Evolutionary conservation across 2,888 invertebrate genomes (phyloP), one percentile per base, ranked within the genome.

Genomic region (Buathra laborator): DNA sequence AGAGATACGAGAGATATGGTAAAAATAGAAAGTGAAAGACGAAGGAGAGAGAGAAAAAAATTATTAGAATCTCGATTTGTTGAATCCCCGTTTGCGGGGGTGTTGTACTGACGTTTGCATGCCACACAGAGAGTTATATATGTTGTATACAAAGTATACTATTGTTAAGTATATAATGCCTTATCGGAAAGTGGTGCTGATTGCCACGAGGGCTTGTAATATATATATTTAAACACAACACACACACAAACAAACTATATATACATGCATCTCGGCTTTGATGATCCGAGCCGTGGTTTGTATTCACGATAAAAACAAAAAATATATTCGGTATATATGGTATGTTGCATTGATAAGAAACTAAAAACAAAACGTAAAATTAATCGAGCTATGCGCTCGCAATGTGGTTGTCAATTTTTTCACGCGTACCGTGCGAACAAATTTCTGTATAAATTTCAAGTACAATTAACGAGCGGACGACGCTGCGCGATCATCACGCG

Each of bases 321-420:
- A 24, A 16, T 16, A 37, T 78, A 70, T 62, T 78, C 70, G 59
- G 43, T 77, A 59, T 24, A 77, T 24, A 77, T 76, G 51, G 51
- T 24, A 56, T 56, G 16, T 53, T 44, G 44, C 46, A 70, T 59
- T 59, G 44, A 37, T 71, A 37, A 37, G 3, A 48, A 56, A 75
- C 12, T 56, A 68, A 51, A 56, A 19, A 48, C 51, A 75, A 75
- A 37, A 53, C 10, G 3, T 48, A 75, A 48, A 62, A 62, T 29
- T 62, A 29, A 29, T 12, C 9, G 66, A 66, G 76, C 64, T 37
- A 14, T 32, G 37, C 12, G 64, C 64, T 75, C 77, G 53, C 67
- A 71, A 81, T 71, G 80, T 67, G 76, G 84, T 72, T 84, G 84
- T 84, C 84, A 84, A 84, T 84, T 84, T 84, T 84, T 84, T 84